Base-by-base conservation (phyloP, 30 jellyfish, hydroid and myxozoan species). In the Turritopsis rubra region DNA sequence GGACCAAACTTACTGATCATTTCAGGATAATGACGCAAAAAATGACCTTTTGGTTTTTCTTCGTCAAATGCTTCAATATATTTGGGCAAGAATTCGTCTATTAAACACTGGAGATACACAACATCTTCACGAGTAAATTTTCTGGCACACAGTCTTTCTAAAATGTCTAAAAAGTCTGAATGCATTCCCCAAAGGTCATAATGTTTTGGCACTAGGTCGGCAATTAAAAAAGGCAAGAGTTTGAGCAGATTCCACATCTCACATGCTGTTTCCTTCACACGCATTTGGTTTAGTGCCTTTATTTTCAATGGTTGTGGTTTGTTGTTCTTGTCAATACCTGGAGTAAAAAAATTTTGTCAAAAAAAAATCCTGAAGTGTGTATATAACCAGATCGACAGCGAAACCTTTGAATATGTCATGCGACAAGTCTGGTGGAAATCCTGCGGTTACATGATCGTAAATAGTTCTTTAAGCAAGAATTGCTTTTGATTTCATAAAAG, bases 31-130 rank as follows among this genome's bases (percentile, higher is more conserved):
- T 82, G 89, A 8, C 22, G 1, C 19, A 82, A 24, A 53, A 52
- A 82, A 53, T 82, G 89, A 21, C 29, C 75, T 53, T 82, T 82
- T 20, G 85, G 89, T 26, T 30, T 66, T n/a, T n/a, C n/a, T n/a
- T n/a, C n/a, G 16, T 66, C 21, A 73, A 28, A 65, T 17, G 26
- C 75, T 24, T 68, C 28, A 60, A 85, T 86, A 72, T 52, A 82
- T 9, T 13, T 9, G 19, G 24, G 71, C n/a, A 52, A 29, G 26
- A 65, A 54, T 9, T 82, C 75, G 22, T 53, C 54, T 19, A 82
- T 82, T 1, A 71, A 7, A 66, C 1, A 28, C 74, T 52, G 66
- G 13, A 82, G 28, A 3, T 1, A 1, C 7, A 66, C 9, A 3
- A 66, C 7, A 3, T 66, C 76, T 3, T 7, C 76, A 3, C 17